These are phyloP conservation scores for Todiramphus saurophagus DNA, from an alignment of 2,113 vertebrate species.

Conservation along the genomic window DNA sequence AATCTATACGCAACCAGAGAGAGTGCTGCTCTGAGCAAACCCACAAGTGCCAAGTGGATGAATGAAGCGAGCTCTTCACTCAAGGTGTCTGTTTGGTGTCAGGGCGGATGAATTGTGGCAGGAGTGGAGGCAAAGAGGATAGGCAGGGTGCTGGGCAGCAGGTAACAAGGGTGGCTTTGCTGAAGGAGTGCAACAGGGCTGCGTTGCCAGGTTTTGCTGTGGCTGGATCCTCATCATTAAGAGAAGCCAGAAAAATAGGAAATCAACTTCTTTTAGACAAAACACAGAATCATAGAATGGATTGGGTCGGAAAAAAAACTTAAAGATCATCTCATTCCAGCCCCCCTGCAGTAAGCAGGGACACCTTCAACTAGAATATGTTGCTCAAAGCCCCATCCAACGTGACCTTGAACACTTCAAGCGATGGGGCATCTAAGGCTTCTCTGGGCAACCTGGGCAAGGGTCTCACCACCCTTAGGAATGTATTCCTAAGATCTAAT, in stretches of 20 bases:
- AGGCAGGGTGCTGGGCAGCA: background rate
- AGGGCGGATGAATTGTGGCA: fast-evolving
- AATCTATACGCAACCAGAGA: background rate
- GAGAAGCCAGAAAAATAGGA: background rate
- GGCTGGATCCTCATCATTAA: background rate
- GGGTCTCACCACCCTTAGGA: background rate
- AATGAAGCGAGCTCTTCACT: background rate
- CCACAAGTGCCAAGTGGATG: background rate
- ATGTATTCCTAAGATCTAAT: background rate
- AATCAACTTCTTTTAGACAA: background rate
- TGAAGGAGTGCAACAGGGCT: background rate
- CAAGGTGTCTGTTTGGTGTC: background rate
- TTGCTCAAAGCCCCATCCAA: background rate
- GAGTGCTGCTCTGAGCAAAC: background rate
- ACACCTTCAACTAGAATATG: background rate
- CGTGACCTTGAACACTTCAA: background rate
- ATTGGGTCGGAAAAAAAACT: background rate
- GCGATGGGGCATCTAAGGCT: no score
- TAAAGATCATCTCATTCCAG: background rate
- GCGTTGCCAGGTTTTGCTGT: background rate
- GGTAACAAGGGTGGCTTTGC: background rate
- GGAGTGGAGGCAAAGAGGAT: background rate
- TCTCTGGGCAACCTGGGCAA: background rate
- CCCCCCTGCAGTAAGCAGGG: background rate
- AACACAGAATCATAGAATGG: background rate